Evolutionary conservation across 2,113 vertebrate species (phyloP).

Genomic region (Irena cyanogastra): DNA sequence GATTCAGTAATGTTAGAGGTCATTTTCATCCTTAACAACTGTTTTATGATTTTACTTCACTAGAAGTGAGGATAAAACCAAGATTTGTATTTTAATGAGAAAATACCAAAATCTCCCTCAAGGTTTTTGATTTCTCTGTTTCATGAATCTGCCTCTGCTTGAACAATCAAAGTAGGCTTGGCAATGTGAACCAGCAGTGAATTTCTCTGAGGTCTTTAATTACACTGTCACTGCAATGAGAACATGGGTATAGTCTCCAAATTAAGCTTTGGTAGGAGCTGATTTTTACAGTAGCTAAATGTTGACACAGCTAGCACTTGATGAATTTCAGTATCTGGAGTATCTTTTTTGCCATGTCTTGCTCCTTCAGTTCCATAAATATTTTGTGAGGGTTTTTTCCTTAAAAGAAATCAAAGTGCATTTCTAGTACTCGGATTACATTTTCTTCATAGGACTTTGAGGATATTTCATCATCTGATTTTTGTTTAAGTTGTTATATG

Average conservation of each 20-base stretch:
- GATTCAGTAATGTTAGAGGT: background rate
- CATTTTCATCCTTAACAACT: background rate
- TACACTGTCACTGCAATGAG: background rate
- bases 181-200: background rate
- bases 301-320: background rate
- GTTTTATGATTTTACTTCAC: background rate
- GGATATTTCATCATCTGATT: background rate
- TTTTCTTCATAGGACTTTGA: background rate
- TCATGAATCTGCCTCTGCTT: background rate
- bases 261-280: background rate
- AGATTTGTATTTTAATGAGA: background rate
- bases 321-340: background rate
- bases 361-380: background rate
- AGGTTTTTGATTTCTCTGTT: background rate
- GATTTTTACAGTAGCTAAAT: background rate
- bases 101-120: background rate
- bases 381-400: background rate
- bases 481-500: background rate
- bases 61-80: background rate
- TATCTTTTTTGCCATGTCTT: background rate
- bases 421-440: background rate
- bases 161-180: background rate
- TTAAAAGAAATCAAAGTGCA: background rate
- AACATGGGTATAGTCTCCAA: background rate
- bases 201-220: background rate